These are phyloP conservation scores for Antennarius maculatus DNA, from an alignment of 2,797 vertebrate species.

Conservation along the genomic window DNA sequence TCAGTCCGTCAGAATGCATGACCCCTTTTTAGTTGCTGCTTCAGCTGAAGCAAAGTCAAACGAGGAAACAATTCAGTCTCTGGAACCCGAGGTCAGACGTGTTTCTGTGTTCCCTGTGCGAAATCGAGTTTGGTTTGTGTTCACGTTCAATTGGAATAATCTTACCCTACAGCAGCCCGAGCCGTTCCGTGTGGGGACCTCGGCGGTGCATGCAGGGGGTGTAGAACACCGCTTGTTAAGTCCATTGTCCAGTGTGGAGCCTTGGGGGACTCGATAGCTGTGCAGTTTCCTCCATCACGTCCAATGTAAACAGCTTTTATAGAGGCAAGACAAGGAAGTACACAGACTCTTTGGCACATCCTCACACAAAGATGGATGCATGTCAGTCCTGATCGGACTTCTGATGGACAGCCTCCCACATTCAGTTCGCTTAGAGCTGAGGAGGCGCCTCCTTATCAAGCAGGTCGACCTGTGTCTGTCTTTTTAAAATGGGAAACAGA, in stretches of 20 bases:
- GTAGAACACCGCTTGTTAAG: conserved; percentile 16
- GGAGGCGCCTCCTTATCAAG: conserved; percentile 34
- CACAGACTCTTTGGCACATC: conserved; percentile 84
- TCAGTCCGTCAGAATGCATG: conserved; percentile 44
- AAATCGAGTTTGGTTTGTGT: conserved; percentile 52
- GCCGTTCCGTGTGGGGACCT: conserved; percentile 26
- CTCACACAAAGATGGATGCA: conserved; percentile 61
- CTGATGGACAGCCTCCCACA: conserved; percentile 35
- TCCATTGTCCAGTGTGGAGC: conserved; percentile 43
- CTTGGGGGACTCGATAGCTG: conserved; percentile 42
- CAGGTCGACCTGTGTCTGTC: conserved; percentile 44
- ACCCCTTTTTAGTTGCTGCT: conserved; percentile 65
- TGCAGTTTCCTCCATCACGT: conserved; percentile 60
- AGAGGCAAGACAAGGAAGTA: conserved; percentile 73
- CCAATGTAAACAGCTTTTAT: conserved; percentile 75
- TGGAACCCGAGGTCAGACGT: conserved; percentile 29
- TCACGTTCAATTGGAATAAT: conserved; percentile 44
- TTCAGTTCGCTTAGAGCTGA: conserved; percentile 35
- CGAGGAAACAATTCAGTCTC: conserved; percentile 39
- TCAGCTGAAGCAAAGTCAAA: conserved; percentile 57
- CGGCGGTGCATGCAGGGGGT: conserved; percentile 16
- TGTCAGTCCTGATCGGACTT: conserved; percentile 52
- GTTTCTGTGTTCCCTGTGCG: conserved; percentile 34
- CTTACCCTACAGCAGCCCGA: conserved; percentile 36
- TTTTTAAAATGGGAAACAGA: conserved; percentile 46